Percentiles rank a stretch among this genome's conserved stretches.
phyloP scores from a whole-genome alignment of 1,140 invertebrate genomes.

The Panonychus citri region DNA sequence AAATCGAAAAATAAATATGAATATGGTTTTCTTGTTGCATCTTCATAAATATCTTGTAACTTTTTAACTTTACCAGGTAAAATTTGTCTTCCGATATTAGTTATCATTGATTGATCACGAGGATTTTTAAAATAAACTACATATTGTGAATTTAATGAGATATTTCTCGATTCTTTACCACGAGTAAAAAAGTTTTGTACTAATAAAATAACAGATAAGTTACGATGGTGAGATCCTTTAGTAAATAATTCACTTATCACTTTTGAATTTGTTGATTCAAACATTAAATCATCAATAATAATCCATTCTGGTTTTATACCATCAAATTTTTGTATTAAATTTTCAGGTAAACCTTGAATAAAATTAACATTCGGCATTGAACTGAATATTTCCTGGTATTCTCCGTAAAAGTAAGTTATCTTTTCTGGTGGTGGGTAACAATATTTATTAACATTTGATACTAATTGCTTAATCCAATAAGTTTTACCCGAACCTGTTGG shows the following conservation, averaged over 20 bases:
- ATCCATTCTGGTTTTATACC: conserved; percentile 1
- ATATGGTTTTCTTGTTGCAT: neutral
- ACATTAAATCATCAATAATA: conserved; percentile 1
- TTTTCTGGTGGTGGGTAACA: no score
- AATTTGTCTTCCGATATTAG: neutral
- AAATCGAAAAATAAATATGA: neutral
- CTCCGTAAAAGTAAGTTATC: no score
- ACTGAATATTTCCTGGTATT: no score
- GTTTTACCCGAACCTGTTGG: no score
- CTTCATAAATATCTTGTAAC: neutral
- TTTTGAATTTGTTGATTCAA: conserved; percentile 3
- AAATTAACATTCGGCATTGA: no score
- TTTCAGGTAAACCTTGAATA: no score
- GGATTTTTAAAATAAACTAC: neutral
- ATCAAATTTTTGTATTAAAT: no score
- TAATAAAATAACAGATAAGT: neutral
- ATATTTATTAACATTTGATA: no score
- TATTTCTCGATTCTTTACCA: neutral
- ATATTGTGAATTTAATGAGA: neutral
- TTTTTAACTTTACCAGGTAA: neutral
- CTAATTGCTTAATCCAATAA: no score
- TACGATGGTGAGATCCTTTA: neutral
- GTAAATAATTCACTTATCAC: neutral
- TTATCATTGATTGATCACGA: neutral
- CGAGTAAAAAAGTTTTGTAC: neutral